Conservation (phyloP, 2,888 invertebrate genomes). For the Polydrusus cervinus region DNA sequence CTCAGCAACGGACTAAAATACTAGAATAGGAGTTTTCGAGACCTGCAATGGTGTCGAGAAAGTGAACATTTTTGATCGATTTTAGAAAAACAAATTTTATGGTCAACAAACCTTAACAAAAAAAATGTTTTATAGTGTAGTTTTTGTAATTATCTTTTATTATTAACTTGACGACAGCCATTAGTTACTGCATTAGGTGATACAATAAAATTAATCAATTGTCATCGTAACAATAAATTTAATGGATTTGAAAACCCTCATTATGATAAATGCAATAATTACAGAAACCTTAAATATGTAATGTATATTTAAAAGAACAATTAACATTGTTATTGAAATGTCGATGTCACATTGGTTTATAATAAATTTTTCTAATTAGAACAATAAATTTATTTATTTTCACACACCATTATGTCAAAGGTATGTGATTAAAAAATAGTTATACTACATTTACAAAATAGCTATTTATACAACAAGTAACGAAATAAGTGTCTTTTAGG, state of each 20-base stretch:
- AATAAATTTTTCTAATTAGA: not conserved
- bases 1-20: too few relatives aligned
- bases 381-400: not conserved
- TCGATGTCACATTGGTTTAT: not conserved
- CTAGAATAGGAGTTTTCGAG: too few relatives aligned
- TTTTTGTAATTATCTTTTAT: not conserved
- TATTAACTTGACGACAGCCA: not conserved
- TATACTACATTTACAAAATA: too few relatives aligned
- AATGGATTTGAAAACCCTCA: not conserved
- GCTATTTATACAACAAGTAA: too few relatives aligned
- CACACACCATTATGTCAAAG: constrained; percentile 1
- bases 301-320: constrained; percentile 2
- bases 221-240: constrained; percentile 1
- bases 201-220: constrained; percentile 7
- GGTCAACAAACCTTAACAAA: too few relatives aligned
- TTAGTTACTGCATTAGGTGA: not conserved
- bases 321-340: constrained; percentile 11
- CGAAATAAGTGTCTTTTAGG: too few relatives aligned
- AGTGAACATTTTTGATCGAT: too few relatives aligned
- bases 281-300: constrained; percentile 11
- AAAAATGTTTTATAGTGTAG: too few relatives aligned
- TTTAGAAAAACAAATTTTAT: too few relatives aligned
- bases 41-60: too few relatives aligned
- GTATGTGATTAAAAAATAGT: not conserved
- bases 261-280: not conserved